Evolutionary conservation across 2,888 invertebrate species (phyloP).

Genomic region (Adineta ricciae): DNA sequence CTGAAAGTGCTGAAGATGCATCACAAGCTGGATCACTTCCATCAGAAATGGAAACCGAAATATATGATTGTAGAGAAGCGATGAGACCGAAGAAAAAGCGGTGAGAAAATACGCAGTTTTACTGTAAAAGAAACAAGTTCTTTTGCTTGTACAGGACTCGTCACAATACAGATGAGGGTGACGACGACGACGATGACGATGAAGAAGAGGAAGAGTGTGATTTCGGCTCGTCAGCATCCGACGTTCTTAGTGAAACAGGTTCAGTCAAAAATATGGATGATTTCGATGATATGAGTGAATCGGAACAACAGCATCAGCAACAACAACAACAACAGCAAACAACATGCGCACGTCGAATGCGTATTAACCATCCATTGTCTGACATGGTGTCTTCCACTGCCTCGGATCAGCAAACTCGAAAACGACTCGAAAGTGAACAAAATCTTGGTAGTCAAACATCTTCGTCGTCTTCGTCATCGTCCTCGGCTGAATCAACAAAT

Average conservation of each 20-base stretch:
- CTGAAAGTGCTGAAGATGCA: slow-evolving; percentile 3
- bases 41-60: slow-evolving; percentile 36
- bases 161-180: slow-evolving; percentile 35
- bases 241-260: slow-evolving; percentile 36
- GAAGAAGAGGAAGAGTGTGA: slow-evolving; percentile 38
- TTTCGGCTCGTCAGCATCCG: slow-evolving; percentile 40
- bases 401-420: slow-evolving; percentile 39
- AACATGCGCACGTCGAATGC: background rate
- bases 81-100: slow-evolving; percentile 33
- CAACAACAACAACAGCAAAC: background rate
- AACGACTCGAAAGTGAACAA: slow-evolving; percentile 1
- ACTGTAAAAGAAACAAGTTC: no score
- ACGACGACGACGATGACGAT: slow-evolving; percentile 38
- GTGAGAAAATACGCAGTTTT: no score
- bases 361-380: slow-evolving; percentile 40
- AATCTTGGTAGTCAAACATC: background rate
- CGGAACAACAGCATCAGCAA: slow-evolving; percentile 55
- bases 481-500: background rate
- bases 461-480: background rate
- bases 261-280: slow-evolving; percentile 88
- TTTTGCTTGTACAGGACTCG: background rate
- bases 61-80: slow-evolving; percentile 37
- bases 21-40: slow-evolving; percentile 34
- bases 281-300: slow-evolving; percentile 80
- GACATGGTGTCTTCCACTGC: slow-evolving; percentile 46